Percentiles rank a stretch among this genome's conserved stretches.
Conservation (phyloP, 2,888 invertebrate species). For the Rotaria sp. region DNA sequence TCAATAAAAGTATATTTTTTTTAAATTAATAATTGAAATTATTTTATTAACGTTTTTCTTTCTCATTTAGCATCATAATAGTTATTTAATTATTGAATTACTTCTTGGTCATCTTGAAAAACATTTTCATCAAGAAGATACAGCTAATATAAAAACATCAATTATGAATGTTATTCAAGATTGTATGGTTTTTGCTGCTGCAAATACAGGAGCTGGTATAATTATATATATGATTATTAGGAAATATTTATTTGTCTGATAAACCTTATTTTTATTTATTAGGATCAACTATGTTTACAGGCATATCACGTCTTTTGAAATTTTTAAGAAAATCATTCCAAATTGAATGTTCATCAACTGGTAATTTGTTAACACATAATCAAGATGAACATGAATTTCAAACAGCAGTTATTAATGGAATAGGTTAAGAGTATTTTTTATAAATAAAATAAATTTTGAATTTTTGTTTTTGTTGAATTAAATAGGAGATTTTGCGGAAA, state of each 20-base stretch:
- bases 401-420: conserved; percentile 86
- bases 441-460: too few relatives aligned
- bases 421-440: conserved; percentile 54
- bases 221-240: too few relatives aligned
- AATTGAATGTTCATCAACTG: background rate
- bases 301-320: background rate
- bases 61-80: background rate
- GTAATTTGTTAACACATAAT: background rate
- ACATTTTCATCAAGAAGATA: conserved; percentile 46
- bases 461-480: conserved; percentile 29
- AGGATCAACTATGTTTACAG: conserved; percentile 24
- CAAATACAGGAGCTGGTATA: conserved; percentile 38
- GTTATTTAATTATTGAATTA: conserved; percentile 86
- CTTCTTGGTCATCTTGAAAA: conserved; percentile 85
- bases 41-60: background rate
- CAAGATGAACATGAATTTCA: conserved; percentile 69
- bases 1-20: conserved; percentile 9
- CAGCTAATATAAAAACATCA: conserved; percentile 61
- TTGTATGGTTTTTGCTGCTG: conserved; percentile 88
- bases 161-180: conserved; percentile 87
- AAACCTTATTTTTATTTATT: background rate
- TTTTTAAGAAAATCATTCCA: conserved; percentile 17
- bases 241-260: too few relatives aligned
- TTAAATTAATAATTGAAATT: background rate
- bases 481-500: conserved; percentile 88